A percentile compares a stretch with the other conserved stretches of the same genome.
Conservation (phyloP, 2,113 vertebrate species). For the Alces alces region DNA sequence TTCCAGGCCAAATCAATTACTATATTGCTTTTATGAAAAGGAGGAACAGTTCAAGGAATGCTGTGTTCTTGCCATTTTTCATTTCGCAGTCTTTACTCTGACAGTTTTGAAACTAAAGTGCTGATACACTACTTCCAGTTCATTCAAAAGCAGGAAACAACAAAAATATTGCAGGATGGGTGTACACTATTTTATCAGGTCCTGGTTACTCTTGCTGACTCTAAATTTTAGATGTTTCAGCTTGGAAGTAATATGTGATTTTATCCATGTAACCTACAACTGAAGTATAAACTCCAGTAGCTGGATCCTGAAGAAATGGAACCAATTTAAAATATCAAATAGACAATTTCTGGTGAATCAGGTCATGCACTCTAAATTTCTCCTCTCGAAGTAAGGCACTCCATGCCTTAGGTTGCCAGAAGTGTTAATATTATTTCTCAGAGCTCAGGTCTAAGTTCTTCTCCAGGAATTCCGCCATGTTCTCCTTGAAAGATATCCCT, state of each 20-base stretch:
- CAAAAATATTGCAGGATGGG: neutral
- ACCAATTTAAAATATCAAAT: neutral
- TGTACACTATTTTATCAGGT: neutral
- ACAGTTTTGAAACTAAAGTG: conserved; percentile 20
- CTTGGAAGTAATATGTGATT: neutral
- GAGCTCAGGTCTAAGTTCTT: neutral
- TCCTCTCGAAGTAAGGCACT: rapidly evolving
- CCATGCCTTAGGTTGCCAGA: neutral
- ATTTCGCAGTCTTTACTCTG: neutral
- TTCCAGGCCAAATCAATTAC: conserved; percentile 18
- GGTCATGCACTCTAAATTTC: neutral
- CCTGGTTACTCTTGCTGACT: conserved; percentile 8
- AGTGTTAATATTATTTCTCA: neutral
- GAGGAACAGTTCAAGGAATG: neutral
- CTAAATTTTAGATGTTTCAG: neutral
- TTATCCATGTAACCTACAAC: neutral
- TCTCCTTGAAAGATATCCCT: neutral
- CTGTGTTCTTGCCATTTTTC: conserved; percentile 2
- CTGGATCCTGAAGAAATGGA: neutral
- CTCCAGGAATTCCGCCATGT: neutral
- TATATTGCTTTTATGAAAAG: conserved; percentile 21
- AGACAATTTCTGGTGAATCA: neutral
- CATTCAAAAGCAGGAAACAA: neutral
- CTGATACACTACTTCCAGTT: conserved; percentile 9
- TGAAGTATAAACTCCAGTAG: neutral